phyloP scores from a whole-genome alignment of 92 coral and sea anemone species.

The Actinernus sp. region DNA sequence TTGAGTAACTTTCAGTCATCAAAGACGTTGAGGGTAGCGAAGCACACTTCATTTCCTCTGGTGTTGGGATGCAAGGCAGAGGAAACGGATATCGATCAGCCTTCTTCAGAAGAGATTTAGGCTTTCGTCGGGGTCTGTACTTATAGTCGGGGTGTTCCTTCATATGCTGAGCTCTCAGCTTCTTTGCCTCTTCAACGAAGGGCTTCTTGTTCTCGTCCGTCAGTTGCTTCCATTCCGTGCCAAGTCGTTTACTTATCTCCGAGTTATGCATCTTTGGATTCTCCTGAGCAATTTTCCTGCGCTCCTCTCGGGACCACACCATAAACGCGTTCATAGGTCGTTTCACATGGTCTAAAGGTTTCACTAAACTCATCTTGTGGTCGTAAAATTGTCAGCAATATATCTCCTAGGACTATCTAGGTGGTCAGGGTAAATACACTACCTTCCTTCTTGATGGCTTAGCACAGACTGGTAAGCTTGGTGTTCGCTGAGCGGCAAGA shows the following conservation, averaged over 20 bases:
- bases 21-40: slow-evolving; percentile 80
- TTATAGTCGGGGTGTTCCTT: slow-evolving; percentile 98
- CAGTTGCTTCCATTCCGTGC: slow-evolving; percentile 96
- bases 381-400: slow-evolving; percentile 1
- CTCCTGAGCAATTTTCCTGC: slow-evolving; percentile 98
- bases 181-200: slow-evolving; percentile 96
- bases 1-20: slow-evolving; percentile 76
- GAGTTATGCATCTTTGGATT: slow-evolving; percentile 99
- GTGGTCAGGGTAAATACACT: slow-evolving; percentile 75
- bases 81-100: slow-evolving; percentile 96
- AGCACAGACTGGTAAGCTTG: slow-evolving; percentile 53
- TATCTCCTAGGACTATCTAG: slow-evolving; percentile 88
- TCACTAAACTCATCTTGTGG: slow-evolving; percentile 58
- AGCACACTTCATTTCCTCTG: slow-evolving; percentile 89
- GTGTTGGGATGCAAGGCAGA: slow-evolving; percentile 88
- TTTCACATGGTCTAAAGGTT: slow-evolving; percentile 88
- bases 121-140: slow-evolving; percentile 98
- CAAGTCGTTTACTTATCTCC: slow-evolving; percentile 97
- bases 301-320: slow-evolving; percentile 99
- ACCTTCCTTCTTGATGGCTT: slow-evolving; percentile 69
- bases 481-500: slow-evolving; percentile 84
- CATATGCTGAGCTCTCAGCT: slow-evolving; percentile 96
- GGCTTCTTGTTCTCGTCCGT: slow-evolving; percentile 95
- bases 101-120: slow-evolving; percentile 97
- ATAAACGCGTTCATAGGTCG: slow-evolving; percentile 99